A percentile compares a stretch with the other conserved stretches of the same genome.
phyloP scores from a whole-genome alignment of 2,113 vertebrate genomes.

The Eolophus roseicapilla region DNA sequence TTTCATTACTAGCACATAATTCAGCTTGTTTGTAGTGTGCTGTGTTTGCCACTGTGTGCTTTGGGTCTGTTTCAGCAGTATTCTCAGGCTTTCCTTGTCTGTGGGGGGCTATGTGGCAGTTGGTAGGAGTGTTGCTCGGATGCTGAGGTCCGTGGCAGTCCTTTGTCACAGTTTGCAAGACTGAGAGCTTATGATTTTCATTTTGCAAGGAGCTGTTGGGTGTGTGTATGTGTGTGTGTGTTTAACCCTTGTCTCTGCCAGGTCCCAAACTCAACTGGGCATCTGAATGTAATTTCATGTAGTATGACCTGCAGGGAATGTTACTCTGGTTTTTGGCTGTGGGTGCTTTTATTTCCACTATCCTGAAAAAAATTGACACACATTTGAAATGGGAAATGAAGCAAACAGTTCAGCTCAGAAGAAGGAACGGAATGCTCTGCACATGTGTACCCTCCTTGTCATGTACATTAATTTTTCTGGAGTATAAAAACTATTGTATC shows the following conservation, averaged over 20 bases:
- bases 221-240: background rate
- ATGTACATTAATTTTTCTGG: background rate
- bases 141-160: background rate
- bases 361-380: background rate
- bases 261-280: background rate
- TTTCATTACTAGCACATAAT: background rate
- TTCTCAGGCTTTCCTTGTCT: background rate
- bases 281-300: background rate
- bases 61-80: background rate
- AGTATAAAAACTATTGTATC: background rate
- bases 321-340: background rate
- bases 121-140: background rate
- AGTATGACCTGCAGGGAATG: background rate
- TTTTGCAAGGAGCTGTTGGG: background rate
- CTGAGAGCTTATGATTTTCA: background rate
- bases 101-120: background rate
- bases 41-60: background rate
- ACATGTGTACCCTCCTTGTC: background rate
- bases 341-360: background rate
- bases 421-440: background rate
- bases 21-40: fast-evolving
- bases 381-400: background rate
- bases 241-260: background rate
- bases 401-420: background rate
- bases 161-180: background rate